These are phyloP conservation scores for Parascotia fuliginaria DNA, from an alignment of 2,888 invertebrate genomes.

Conservation along the genomic window DNA sequence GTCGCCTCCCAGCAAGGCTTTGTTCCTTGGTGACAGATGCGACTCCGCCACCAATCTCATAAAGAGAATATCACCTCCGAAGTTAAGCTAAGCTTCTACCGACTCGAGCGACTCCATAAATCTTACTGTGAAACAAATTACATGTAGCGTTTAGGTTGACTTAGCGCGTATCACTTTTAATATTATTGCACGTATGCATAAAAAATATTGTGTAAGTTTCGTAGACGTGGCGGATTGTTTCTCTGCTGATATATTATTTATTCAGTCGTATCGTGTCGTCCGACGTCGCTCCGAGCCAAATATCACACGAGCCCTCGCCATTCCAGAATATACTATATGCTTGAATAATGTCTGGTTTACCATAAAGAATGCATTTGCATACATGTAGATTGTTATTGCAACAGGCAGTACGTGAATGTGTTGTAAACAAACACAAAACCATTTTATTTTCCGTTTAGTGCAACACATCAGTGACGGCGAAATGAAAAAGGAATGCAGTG, in stretches of 20 bases:
- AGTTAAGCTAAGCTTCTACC: conserved; percentile 30
- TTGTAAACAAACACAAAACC: conserved; percentile 68
- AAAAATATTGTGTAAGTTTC: conserved; percentile 36
- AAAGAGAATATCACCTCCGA: conserved; percentile 42
- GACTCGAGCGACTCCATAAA: conserved; percentile 30
- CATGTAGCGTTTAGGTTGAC: conserved; percentile 30
- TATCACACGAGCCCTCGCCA: conserved; percentile 60
- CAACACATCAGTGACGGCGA: conserved; percentile 55
- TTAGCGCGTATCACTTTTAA: conserved; percentile 34
- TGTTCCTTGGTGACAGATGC: conserved; percentile 64
- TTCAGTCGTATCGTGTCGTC: conserved; percentile 58
- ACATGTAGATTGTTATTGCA: conserved; percentile 55
- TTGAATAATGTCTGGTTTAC: conserved; percentile 70
- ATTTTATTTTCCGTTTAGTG: conserved; percentile 56
- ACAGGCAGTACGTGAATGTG: conserved; percentile 56
- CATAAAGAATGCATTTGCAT: conserved; percentile 74
- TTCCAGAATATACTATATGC: conserved; percentile 69
- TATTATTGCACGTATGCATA: conserved; percentile 25
- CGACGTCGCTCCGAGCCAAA: conserved; percentile 55
- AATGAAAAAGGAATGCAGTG: conserved; percentile 82
- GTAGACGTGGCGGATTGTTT: conserved; percentile 52
- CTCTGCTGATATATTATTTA: conserved; percentile 66
- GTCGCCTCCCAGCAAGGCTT: conserved; percentile 52
- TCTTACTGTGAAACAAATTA: conserved; percentile 41
- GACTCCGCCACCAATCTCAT: conserved; percentile 50